Evolutionary conservation across 2,113 vertebrate species (phyloP).

Genomic region (Junco hyemalis): DNA sequence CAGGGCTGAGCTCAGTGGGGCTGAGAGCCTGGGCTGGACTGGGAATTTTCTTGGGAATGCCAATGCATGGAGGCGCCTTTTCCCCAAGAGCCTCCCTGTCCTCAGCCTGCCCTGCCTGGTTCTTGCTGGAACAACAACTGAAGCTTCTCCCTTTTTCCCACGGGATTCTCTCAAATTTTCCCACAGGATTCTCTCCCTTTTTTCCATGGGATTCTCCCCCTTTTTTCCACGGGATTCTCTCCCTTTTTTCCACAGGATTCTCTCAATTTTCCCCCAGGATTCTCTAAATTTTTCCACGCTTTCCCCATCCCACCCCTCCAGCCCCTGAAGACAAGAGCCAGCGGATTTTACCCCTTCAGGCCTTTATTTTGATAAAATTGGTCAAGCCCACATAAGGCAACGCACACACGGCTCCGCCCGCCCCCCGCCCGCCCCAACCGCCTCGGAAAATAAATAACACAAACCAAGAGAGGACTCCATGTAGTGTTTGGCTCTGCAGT

Average conservation of each 20-base stretch:
- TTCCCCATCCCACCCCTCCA: not conserved
- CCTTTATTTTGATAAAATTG: constrained; percentile 64
- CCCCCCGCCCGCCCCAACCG: not conserved
- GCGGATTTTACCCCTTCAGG: constrained; percentile 20
- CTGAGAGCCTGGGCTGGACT: not conserved
- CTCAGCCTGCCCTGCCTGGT: fast-evolving
- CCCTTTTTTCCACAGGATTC: fast-evolving
- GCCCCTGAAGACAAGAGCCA: not conserved
- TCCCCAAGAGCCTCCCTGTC: not conserved
- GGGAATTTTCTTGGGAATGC: not conserved
- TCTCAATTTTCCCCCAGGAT: not conserved
- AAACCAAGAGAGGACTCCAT: constrained; percentile 44
- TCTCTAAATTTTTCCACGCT: fast-evolving
- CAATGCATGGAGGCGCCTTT: fast-evolving
- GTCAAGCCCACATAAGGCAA: constrained; percentile 68
- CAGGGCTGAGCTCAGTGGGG: fast-evolving
- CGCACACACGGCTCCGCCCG: constrained; percentile 43
- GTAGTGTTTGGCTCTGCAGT: constrained; percentile 68
- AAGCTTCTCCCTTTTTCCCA: not conserved
- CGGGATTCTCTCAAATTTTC: too few relatives aligned
- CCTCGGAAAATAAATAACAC: constrained; percentile 52
- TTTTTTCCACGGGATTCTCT: fast-evolving
- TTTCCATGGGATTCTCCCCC: fast-evolving
- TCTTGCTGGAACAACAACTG: fast-evolving
- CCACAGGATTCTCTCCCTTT: not conserved